Base-by-base conservation (phyloP, 2,113 vertebrate genomes). In the Argyrosomus japonicus region DNA sequence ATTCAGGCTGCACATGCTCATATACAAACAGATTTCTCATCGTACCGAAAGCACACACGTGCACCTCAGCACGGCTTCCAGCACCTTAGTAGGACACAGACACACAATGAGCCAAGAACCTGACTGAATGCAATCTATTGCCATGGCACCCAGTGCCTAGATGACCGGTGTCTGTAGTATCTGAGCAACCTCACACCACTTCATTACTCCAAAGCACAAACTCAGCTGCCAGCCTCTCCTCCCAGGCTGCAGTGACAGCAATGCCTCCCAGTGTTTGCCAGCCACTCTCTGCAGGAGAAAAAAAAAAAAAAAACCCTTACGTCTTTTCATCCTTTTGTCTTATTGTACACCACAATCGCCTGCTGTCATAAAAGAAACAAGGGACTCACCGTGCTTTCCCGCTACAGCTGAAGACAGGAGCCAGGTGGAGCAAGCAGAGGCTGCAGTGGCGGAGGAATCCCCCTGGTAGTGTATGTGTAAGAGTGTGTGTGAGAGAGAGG, bases 391-490 rank as follows among this genome's bases (percentile, higher is more conserved):
- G 32, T 63, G 82, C 70, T 74, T 65, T 69, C 36, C 72, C 75
- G 76, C 70, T 65, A 48, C 50, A 9, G 68, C 50, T 29, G 77
- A 77, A 79, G 87, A 77, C 75, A 43, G 81, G 70, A 86, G 84
- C 62, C 92, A 91, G 93, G 92, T 92, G 89, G 87, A 84, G 82
- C 54, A 50, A 87, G 80, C 76, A 25, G 77, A 83, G 68, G 85
- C 85, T 91, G 92, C 86, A 91, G 88, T 85, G 86, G 86, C 67
- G 84, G 80, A 88, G 91, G 92, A 92, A 93, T 93, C 91, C 93
- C 93, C 91, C 89, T 76, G 87, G 75, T 89, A 87, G 84, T 88
- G 89, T 87, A 87, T 92, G 91, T 89, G 90, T 91, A 91, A 89
- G 57, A 85, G 87, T 86, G 86, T 88, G 88, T 83, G 85, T 81